Percentiles rank a stretch among this genome's conserved stretches.
Conservation (phyloP, 2,113 vertebrate genomes). For the Brevimyrus niger region DNA sequence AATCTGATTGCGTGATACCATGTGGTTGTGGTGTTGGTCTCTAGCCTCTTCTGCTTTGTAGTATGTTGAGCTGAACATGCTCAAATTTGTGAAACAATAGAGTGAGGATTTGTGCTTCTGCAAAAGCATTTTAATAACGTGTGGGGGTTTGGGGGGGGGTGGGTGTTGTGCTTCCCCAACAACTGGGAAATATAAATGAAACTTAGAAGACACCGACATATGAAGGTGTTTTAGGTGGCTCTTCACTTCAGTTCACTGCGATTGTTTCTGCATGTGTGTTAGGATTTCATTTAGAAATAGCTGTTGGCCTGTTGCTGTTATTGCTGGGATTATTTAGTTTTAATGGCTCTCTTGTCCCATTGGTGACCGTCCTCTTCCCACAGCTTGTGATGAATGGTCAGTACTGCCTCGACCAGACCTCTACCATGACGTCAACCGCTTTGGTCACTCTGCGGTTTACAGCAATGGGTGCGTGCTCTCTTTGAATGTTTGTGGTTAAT, state of each 20-base stretch:
- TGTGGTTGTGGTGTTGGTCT: background rate
- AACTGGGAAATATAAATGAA: background rate
- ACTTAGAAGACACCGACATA: background rate
- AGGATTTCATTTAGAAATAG: background rate
- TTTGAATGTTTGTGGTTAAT: background rate
- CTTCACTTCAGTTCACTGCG: background rate
- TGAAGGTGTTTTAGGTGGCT: background rate
- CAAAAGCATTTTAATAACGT: background rate
- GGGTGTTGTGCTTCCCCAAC: background rate
- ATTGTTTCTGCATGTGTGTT: background rate
- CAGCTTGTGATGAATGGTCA: conserved; percentile 89
- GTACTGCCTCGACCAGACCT: conserved; percentile 77
- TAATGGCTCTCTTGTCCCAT: background rate
- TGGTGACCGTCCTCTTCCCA: background rate
- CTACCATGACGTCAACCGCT: conserved; percentile 82
- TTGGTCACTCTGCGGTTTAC: conserved; percentile 84
- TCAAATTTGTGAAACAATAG: background rate
- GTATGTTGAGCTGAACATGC: background rate
- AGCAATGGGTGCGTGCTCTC: conserved; percentile 69
- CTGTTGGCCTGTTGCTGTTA: background rate
- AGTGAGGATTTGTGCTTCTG: background rate
- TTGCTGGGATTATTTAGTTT: background rate
- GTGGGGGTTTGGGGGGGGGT: background rate
- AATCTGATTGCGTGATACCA: background rate
- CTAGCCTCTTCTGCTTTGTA: background rate